Evolutionary conservation across 2,888 invertebrate genomes (phyloP).

Genomic region (Agonopterix alstromeriana): DNA sequence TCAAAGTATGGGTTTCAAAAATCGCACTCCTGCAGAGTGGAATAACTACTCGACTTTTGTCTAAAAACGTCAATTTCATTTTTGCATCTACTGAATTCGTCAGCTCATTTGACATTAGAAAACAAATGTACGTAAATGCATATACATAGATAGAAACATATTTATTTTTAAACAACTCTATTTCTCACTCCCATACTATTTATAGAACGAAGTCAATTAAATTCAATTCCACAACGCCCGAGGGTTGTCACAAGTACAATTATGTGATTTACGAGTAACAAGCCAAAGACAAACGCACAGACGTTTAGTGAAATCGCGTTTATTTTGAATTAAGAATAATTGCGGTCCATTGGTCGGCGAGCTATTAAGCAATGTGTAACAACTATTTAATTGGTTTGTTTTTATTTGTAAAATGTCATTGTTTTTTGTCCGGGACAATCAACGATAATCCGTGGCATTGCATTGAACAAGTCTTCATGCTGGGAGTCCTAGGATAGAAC

Average conservation of each 20-base stretch:
- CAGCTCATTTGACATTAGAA: too few species aligned
- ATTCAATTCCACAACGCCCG: conserved; percentile 52
- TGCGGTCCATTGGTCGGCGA: conserved; percentile 39
- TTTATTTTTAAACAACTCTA: background rate
- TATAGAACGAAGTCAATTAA: conserved; percentile 63
- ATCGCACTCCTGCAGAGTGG: too few species aligned
- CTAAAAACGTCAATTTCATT: too few species aligned
- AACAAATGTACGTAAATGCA: too few species aligned
- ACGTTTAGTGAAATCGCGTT: conserved; percentile 43
- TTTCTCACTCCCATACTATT: conserved; percentile 12
- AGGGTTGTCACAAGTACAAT: conserved; percentile 61
- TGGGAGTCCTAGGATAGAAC: too few species aligned
- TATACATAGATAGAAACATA: background rate
- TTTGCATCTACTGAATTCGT: too few species aligned
- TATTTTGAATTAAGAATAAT: conserved; percentile 54
- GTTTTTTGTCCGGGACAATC: background rate
- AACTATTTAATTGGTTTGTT: conserved; percentile 17
- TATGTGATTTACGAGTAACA: conserved; percentile 51
- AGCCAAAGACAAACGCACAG: conserved; percentile 4
- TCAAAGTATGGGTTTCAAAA: too few species aligned
- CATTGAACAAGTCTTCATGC: too few species aligned
- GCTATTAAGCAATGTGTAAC: conserved; percentile 32
- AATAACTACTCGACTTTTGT: too few species aligned
- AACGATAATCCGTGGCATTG: background rate
- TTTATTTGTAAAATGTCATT: conserved; percentile 1